phyloP scores from a whole-genome alignment of 2,888 invertebrate genomes.

The Hoplodrina blanda region DNA sequence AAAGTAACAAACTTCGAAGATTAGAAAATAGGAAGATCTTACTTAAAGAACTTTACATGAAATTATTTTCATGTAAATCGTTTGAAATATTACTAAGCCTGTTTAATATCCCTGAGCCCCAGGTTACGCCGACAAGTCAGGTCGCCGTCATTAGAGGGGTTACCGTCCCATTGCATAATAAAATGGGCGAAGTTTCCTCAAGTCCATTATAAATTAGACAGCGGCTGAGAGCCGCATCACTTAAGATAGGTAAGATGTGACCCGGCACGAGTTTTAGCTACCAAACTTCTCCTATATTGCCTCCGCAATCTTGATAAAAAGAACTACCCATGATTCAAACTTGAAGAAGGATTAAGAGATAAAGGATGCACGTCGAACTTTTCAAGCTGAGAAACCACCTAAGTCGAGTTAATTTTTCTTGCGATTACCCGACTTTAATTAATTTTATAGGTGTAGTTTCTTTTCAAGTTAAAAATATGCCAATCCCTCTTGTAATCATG shows the following conservation, averaged over 20 bases:
- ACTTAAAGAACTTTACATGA: conserved; percentile 57
- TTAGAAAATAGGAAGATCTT: conserved; percentile 43
- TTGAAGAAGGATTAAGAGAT: conserved; percentile 84
- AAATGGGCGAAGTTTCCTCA: conserved; percentile 90
- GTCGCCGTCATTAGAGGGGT: conserved; percentile 89
- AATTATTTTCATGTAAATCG: conserved; percentile 77
- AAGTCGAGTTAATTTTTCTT: conserved; percentile 65
- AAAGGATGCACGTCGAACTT: conserved; percentile 79
- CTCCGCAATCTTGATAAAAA: conserved; percentile 88
- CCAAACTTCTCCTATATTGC: conserved; percentile 87
- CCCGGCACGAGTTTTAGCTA: conserved; percentile 86
- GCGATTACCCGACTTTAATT: conserved; percentile 59
- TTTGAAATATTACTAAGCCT: conserved; percentile 80
- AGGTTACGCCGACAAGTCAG: conserved; percentile 86
- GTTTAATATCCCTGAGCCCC: conserved; percentile 85
- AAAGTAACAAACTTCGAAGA: conserved; percentile 38
- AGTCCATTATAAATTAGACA: conserved; percentile 91
- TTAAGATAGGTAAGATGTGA: conserved; percentile 90
- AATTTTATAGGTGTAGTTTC: conserved; percentile 58
- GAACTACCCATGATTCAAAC: conserved; percentile 88
- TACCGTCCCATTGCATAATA: conserved; percentile 90
- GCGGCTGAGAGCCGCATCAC: conserved; percentile 88
- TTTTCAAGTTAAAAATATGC: conserved; percentile 40
- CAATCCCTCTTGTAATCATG: conserved; percentile 51
- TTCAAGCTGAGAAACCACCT: conserved; percentile 69